Conservation (phyloP, 2,113 vertebrate species). For the Eublepharis macularius region DNA sequence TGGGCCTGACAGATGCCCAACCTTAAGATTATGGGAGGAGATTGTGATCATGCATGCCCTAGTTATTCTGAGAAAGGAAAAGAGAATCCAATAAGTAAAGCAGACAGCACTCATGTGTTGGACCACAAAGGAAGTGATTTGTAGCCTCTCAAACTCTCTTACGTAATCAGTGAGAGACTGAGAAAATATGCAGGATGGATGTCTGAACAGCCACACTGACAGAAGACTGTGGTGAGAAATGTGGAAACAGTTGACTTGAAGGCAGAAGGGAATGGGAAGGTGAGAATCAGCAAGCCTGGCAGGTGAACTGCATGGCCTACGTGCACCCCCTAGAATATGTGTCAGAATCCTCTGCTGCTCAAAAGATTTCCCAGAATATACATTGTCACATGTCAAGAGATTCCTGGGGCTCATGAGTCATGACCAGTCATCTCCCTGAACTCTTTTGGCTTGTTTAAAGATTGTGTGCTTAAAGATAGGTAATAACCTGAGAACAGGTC, state of each 20-base stretch:
- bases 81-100: background rate
- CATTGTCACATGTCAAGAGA: too few species aligned
- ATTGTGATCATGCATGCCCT: background rate
- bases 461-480: background rate
- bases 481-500: slow-evolving; percentile 22
- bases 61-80: background rate
- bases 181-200: background rate
- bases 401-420: too few species aligned
- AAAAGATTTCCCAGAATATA: too few species aligned
- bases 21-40: background rate
- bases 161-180: background rate
- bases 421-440: background rate
- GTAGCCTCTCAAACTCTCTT: background rate
- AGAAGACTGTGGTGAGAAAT: background rate
- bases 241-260: background rate
- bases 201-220: background rate
- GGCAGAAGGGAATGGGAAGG: background rate
- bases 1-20: background rate
- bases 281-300: background rate
- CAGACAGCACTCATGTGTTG: background rate
- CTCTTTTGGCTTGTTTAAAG: background rate
- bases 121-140: background rate
- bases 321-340: too few species aligned
- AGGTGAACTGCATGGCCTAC: background rate
- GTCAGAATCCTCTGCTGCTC: too few species aligned